Evolutionary conservation across 2,888 invertebrate species (phyloP).

Genomic region (Anorthoa munda): DNA sequence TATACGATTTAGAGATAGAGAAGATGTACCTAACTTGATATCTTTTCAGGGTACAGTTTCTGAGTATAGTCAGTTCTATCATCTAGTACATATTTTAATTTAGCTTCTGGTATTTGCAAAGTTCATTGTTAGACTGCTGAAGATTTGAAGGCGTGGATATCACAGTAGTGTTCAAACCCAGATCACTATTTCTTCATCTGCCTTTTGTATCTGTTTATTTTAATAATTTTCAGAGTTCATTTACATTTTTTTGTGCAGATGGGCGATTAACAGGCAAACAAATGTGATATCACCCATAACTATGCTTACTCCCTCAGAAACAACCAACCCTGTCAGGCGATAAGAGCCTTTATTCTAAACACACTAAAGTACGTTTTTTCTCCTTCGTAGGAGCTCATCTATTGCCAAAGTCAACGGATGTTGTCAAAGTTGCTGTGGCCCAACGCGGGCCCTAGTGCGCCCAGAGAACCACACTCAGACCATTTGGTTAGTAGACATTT

Average conservation of each 20-base stretch:
- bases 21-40: too few relatives aligned
- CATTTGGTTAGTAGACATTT: slow-evolving; percentile 91
- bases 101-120: background rate
- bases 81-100: background rate
- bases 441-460: slow-evolving; percentile 89
- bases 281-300: slow-evolving; percentile 23
- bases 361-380: slow-evolving; percentile 89
- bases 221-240: slow-evolving; percentile 49
- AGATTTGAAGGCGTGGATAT: background rate
- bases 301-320: slow-evolving; percentile 51
- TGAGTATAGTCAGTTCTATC: slow-evolving; percentile 3
- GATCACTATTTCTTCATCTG: background rate
- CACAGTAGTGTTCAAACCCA: background rate
- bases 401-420: slow-evolving; percentile 91
- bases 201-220: slow-evolving; percentile 14
- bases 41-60: background rate
- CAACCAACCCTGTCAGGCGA: slow-evolving; percentile 74
- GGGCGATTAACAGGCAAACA: slow-evolving; percentile 41
- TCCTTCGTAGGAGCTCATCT: slow-evolving; percentile 91
- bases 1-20: too few relatives aligned
- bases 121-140: background rate
- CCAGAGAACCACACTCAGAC: slow-evolving; percentile 90
- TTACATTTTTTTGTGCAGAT: slow-evolving; percentile 26
- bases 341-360: slow-evolving; percentile 80
- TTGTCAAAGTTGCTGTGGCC: slow-evolving; percentile 91